Evolutionary conservation across 2,797 vertebrate genomes (phyloP).

Genomic region (Anableps anableps): DNA sequence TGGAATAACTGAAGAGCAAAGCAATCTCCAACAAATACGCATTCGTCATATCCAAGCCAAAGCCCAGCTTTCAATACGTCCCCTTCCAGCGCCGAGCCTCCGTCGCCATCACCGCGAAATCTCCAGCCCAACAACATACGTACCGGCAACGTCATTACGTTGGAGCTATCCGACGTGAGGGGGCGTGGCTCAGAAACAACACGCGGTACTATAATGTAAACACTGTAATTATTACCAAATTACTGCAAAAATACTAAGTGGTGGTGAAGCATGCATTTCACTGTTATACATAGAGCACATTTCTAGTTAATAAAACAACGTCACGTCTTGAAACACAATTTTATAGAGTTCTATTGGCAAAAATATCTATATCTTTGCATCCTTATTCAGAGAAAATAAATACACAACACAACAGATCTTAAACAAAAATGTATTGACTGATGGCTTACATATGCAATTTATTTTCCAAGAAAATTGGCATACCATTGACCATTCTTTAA

Average conservation of each 20-base stretch:
- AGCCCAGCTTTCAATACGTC: constrained; percentile 71
- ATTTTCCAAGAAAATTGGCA: constrained; percentile 78
- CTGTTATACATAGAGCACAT: too few relatives aligned
- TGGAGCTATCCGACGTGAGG: not conserved
- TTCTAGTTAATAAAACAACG: not conserved
- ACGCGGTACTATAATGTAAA: constrained; percentile 71
- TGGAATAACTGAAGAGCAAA: constrained; percentile 58
- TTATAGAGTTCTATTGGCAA: not conserved
- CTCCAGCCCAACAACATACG: constrained; percentile 66
- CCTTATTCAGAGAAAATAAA: constrained; percentile 38
- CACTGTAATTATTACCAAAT: constrained; percentile 31
- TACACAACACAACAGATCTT: constrained; percentile 77
- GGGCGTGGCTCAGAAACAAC: constrained; percentile 53
- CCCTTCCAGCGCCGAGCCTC: constrained; percentile 59
- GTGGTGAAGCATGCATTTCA: not conserved
- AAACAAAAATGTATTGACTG: constrained; percentile 85
- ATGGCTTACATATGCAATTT: constrained; percentile 85
- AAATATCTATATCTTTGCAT: not conserved
- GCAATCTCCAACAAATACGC: constrained; percentile 45
- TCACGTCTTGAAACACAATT: not conserved
- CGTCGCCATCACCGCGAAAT: constrained; percentile 79
- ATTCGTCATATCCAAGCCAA: constrained; percentile 71
- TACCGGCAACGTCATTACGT: constrained; percentile 67
- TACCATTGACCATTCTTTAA: constrained; percentile 75
- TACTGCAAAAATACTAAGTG: not conserved